Conservation (phyloP, 2,888 invertebrate species). For the Plebejus melissa region DNA sequence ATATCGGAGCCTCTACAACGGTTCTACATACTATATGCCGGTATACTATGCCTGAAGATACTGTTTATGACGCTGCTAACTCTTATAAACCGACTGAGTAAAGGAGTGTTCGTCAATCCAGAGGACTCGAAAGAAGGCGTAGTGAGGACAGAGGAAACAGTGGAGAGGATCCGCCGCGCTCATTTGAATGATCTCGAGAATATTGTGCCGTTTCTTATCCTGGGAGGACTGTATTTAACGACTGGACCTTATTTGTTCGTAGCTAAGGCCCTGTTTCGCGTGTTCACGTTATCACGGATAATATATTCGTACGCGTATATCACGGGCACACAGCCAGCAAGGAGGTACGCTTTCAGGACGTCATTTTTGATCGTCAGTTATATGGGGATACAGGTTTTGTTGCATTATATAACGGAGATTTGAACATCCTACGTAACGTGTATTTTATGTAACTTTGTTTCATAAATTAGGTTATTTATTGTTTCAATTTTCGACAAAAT, state of each 20-base stretch:
- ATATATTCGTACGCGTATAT: neutral
- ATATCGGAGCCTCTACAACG: neutral
- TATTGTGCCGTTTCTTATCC: neutral
- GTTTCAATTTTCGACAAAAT: too few species aligned
- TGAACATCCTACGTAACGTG: neutral
- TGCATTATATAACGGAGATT: neutral
- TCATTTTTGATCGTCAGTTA: neutral
- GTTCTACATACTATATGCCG: neutral
- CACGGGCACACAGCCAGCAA: neutral
- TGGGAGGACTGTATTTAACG: neutral
- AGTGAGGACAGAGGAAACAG: neutral
- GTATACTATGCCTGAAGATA: neutral
- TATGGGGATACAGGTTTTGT: neutral
- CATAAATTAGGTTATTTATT: too few species aligned
- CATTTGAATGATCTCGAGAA: neutral
- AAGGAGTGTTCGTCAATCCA: neutral
- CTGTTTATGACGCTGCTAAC: neutral
- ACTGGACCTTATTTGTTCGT: slow-evolving; percentile 1
- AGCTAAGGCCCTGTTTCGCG: neutral
- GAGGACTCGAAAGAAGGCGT: neutral
- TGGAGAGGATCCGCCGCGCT: neutral
- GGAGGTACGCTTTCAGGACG: neutral
- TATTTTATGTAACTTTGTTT: too few species aligned
- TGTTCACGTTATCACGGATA: neutral
- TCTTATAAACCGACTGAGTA: neutral